Evolutionary conservation across 2,888 invertebrate species (phyloP).

Genomic region (Amorpha juglandis): DNA sequence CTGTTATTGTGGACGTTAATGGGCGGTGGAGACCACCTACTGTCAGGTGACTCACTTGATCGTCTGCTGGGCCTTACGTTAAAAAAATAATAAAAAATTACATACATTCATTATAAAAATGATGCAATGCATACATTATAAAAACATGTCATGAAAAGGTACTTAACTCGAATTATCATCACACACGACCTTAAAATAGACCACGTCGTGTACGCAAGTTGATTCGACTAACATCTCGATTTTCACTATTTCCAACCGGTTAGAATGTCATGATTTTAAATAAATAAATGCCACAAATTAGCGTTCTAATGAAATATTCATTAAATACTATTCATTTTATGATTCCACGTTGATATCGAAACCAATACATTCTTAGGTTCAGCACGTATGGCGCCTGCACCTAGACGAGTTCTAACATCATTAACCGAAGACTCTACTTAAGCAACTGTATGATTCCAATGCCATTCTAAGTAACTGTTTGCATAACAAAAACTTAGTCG

Average conservation of each 20-base stretch:
- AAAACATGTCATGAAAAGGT: conserved; percentile 10
- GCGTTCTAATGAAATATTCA: conserved; percentile 29
- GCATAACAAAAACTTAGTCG: conserved; percentile 10
- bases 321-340: conserved; percentile 9
- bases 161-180: conserved; percentile 6
- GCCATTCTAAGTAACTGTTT: conserved; percentile 31
- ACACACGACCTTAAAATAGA: conserved; percentile 8
- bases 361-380: not conserved
- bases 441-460: conserved; percentile 27
- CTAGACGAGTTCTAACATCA: not conserved
- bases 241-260: conserved; percentile 12
- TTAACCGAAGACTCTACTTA: not conserved
- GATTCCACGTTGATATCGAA: not conserved
- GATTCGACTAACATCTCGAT: not conserved
- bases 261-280: conserved; percentile 9
- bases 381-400: conserved; percentile 14
- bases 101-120: no score
- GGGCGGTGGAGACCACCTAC: no score
- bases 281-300: conserved; percentile 9
- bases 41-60: no score
- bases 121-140: not conserved
- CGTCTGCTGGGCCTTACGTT: no score
- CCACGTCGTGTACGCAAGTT: not conserved
- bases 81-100: no score
- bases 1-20: no score